A percentile compares a stretch with the other conserved stretches of the same genome.
These are phyloP conservation scores for Isoperla grammatica DNA, from an alignment of 2,888 invertebrate species.

Conservation along the genomic window DNA sequence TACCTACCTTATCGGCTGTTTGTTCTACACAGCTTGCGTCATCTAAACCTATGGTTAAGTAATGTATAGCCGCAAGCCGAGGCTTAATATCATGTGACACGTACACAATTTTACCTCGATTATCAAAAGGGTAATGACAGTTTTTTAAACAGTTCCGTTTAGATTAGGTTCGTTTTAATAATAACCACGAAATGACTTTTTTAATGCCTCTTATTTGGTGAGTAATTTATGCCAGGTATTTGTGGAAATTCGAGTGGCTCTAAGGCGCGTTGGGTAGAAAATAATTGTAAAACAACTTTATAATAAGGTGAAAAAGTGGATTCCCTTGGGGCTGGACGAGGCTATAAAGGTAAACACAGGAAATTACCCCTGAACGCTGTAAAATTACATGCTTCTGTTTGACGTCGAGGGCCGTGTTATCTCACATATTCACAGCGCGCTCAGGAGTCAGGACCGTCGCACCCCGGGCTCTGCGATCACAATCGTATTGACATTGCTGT, in stretches of 20 bases:
- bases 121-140: slow-evolving; percentile 2
- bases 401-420: background rate
- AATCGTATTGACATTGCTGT: too few relatives aligned
- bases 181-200: slow-evolving; percentile 6
- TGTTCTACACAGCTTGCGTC: background rate
- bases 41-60: background rate
- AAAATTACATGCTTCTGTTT: slow-evolving; percentile 8
- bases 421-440: too few relatives aligned
- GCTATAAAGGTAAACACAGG: slow-evolving; percentile 21
- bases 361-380: slow-evolving; percentile 1
- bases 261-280: background rate
- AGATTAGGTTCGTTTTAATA: slow-evolving; percentile 8
- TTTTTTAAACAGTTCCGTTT: background rate
- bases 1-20: background rate
- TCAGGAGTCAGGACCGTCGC: too few relatives aligned
- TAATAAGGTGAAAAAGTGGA: slow-evolving; percentile 15
- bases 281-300: slow-evolving; percentile 17
- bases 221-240: background rate
- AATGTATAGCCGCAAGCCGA: background rate
- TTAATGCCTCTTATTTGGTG: too few relatives aligned
- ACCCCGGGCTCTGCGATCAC: too few relatives aligned
- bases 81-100: background rate
- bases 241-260: slow-evolving; percentile 7
- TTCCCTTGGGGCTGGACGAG: slow-evolving; percentile 7
- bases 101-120: background rate